These are phyloP conservation scores for Probosciger aterrimus DNA, from an alignment of 2,113 vertebrate genomes.

Conservation along the genomic window DNA sequence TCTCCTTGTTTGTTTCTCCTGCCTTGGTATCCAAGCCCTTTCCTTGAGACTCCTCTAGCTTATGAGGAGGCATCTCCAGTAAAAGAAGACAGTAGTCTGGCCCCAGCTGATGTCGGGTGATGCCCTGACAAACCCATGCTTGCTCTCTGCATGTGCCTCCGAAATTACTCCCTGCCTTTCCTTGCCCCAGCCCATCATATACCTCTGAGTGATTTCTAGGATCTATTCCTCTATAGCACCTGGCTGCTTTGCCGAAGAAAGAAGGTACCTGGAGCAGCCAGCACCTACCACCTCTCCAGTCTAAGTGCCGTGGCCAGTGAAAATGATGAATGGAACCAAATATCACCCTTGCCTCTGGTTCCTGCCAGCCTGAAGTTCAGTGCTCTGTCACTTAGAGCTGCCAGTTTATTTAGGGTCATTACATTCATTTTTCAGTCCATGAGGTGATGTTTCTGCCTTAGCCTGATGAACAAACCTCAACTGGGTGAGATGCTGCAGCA, in stretches of 20 bases:
- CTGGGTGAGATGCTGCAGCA: neutral
- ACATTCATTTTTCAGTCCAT: neutral
- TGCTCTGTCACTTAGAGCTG: neutral
- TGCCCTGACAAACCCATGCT: neutral
- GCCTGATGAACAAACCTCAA: neutral
- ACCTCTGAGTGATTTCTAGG: neutral
- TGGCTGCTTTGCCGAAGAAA: neutral
- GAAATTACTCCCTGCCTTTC: neutral
- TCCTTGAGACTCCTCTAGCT: neutral
- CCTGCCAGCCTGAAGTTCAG: neutral
- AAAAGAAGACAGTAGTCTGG: neutral
- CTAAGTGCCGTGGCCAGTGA: fast-evolving
- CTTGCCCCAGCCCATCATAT: neutral
- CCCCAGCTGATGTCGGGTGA: neutral
- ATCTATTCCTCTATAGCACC: neutral
- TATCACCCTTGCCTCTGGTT: neutral
- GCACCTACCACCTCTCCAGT: neutral
- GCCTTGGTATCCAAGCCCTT: neutral
- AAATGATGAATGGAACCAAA: neutral
- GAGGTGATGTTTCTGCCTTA: neutral
- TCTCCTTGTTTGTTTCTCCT: neutral
- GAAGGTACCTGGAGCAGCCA: neutral
- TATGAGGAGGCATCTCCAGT: neutral
- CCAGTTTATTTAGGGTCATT: neutral
- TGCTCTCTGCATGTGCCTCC: neutral